Conservation (phyloP, 2,113 vertebrate genomes). For the Chlorodrepanis virens region DNA sequence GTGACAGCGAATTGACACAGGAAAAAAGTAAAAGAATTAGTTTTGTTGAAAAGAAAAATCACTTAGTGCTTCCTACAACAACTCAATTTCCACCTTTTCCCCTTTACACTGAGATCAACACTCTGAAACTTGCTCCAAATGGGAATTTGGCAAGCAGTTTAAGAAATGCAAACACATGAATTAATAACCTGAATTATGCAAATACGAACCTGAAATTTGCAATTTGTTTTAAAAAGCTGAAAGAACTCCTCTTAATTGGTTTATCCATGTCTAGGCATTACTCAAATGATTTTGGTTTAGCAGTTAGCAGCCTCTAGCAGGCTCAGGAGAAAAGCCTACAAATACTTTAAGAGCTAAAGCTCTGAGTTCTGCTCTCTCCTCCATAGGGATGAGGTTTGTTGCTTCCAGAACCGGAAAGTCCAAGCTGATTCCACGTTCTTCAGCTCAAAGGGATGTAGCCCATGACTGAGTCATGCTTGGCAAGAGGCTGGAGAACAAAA, state of each 20-base stretch:
- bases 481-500: neutral
- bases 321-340: neutral
- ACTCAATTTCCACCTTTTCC: neutral
- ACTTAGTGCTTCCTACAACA: neutral
- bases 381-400: neutral
- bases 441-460: neutral
- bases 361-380: neutral
- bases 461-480: neutral
- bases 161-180: neutral
- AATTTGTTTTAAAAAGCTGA: neutral
- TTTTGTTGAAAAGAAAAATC: neutral
- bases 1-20: neutral
- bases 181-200: slow-evolving; percentile 15
- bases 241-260: neutral
- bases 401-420: neutral
- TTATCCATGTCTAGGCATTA: neutral
- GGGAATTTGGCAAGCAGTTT: neutral
- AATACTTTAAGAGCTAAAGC: neutral
- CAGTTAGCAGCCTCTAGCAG: neutral
- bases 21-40: neutral
- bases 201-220: neutral
- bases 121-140: neutral
- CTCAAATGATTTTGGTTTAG: neutral
- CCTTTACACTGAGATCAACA: neutral
- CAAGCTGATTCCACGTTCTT: neutral